A percentile compares a stretch with the other conserved stretches of the same genome.
phyloP scores from a whole-genome alignment of 2,888 invertebrate species.

The Subacronicta megacephala region DNA sequence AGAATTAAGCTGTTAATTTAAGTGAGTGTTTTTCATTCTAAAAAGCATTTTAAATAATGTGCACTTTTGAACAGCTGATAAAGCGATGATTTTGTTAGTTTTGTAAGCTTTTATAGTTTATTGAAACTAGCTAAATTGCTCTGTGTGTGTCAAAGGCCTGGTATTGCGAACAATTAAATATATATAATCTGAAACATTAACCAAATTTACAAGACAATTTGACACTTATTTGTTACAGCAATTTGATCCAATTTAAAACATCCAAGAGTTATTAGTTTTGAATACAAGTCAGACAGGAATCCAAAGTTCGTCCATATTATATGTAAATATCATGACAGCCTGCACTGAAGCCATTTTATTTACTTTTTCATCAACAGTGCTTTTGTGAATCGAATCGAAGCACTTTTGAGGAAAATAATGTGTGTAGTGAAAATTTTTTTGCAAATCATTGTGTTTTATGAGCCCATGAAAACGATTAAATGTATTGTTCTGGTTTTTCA shows the following conservation, averaged over 20 bases:
- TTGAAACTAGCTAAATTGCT: too few species aligned
- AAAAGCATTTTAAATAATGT: too few species aligned
- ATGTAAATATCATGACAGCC: not conserved
- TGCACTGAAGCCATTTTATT: constrained; percentile 22
- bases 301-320: constrained; percentile 7
- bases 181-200: too few species aligned
- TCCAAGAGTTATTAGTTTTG: not conserved
- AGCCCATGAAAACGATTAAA: too few species aligned
- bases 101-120: too few species aligned
- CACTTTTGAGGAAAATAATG: not conserved
- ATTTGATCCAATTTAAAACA: not conserved
- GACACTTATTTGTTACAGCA: not conserved
- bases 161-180: too few species aligned
- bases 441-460: not conserved
- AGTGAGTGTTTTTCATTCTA: too few species aligned
- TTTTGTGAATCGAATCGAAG: constrained; percentile 12
- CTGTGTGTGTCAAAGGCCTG: too few species aligned
- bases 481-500: too few species aligned
- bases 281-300: not conserved
- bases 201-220: not conserved
- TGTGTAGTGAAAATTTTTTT: not conserved
- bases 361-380: constrained; percentile 11
- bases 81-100: too few species aligned
- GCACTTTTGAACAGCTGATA: too few species aligned
- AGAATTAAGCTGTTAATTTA: too few species aligned